phyloP scores from a whole-genome alignment of 2,888 invertebrate genomes.

The Tuberolachnus salignus region DNA sequence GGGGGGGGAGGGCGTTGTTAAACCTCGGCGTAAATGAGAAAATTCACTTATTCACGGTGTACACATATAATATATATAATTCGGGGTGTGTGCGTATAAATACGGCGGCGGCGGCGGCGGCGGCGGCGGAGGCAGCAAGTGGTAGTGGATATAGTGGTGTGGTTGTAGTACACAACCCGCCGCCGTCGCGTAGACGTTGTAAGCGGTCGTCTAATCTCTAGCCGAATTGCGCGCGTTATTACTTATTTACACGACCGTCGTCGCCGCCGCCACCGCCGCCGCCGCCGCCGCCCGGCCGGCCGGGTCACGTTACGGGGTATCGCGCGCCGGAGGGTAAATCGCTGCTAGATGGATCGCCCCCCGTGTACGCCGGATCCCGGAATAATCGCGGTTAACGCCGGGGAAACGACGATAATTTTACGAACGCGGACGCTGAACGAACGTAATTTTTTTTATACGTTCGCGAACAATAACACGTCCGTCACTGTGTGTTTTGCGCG shows the following conservation, averaged over 20 bases:
- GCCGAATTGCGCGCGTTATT: conserved; percentile 28
- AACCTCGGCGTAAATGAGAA: conserved; percentile 51
- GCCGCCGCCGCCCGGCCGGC: not conserved
- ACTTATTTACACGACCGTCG: not conserved
- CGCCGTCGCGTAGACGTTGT: conserved; percentile 14
- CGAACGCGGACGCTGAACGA: too few species aligned
- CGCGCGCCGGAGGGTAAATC: too few species aligned
- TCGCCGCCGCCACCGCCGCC: not conserved
- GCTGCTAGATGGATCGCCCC: too few species aligned
- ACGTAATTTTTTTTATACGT: too few species aligned
- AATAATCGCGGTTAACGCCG: too few species aligned
- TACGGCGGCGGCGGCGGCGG: not conserved
- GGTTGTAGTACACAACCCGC: conserved; percentile 28
- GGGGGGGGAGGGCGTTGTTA: conserved; percentile 7
- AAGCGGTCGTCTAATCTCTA: conserved; percentile 42
- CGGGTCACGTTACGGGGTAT: too few species aligned
- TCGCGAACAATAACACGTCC: too few species aligned
- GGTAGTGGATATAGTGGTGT: too few species aligned
- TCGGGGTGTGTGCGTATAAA: not conserved
- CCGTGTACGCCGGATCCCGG: too few species aligned
- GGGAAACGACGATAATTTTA: too few species aligned
- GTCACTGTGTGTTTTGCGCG: too few species aligned
- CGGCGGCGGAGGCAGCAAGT: too few species aligned
- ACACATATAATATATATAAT: conserved; percentile 29
- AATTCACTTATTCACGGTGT: conserved; percentile 16